Base-by-base conservation (phyloP, 2,113 vertebrate genomes). In the Oreochromis tanganicae region DNA sequence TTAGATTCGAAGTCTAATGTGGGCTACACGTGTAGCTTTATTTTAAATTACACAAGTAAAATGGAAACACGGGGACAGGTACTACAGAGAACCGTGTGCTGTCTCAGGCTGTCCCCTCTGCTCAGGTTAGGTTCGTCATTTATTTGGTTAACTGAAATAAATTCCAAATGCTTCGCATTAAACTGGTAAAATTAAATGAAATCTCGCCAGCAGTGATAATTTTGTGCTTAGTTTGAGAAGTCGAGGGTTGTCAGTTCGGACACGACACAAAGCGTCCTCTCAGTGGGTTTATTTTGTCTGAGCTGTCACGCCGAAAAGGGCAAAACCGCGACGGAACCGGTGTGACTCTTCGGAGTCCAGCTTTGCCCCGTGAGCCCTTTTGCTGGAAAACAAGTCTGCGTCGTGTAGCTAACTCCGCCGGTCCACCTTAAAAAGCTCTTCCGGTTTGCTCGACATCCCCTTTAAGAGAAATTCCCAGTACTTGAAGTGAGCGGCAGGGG, bases 401-500 rank as follows among this genome's bases (percentile, higher is more conserved):
- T 19, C 4, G 61, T 29, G 83, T 81, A 36, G 85, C 55, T 88
- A 96, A 93, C 94, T 94, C 80, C 38, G 4, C 81, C 86, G 92
- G 48, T 93, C 95, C 89, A 96, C 95, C 95, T 96, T 96, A 96
- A 96, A 94, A 92, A 41, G 3, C 29, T 84, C 89, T 95, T 95
- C 93, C 92, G 89, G 86, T 56, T 92, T 91, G 10, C 6, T 11
- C 17, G 82, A 95, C 95, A 81, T 95, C 94, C 95, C 95, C 95
- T 96, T 96, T 96, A 96, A 95, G 95, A 94, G 85, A 17, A 16
- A 7, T 5, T 6, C 1, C 2, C 19, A 1, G 5, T 5, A 2
- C 27, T 16, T 4, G 1, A 1, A 0, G 34, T 2, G 63, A 5
- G 29, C 94, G 1, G 14, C 83, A 87, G 94, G 88, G 52, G 88